These are phyloP conservation scores for Pelobates cultripes DNA, from an alignment of 2,797 vertebrate genomes.

Conservation along the genomic window DNA sequence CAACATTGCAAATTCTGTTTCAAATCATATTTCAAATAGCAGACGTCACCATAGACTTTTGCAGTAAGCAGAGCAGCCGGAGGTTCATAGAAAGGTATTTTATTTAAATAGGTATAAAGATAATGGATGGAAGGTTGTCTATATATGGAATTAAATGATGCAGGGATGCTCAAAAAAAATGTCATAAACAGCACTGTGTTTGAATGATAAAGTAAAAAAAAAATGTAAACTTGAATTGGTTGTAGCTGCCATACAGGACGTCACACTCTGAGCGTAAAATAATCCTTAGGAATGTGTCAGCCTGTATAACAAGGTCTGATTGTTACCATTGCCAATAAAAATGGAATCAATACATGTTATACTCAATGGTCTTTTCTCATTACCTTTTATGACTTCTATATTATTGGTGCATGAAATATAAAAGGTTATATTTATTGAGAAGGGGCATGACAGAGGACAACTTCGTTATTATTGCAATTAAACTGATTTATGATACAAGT, in stretches of 20 bases:
- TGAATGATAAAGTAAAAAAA: background rate
- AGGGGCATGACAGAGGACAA: background rate
- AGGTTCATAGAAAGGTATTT: constrained; percentile 52
- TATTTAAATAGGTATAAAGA: constrained; percentile 43
- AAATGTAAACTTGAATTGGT: background rate
- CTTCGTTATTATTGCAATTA: background rate
- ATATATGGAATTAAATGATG: constrained; percentile 18
- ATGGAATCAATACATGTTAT: background rate
- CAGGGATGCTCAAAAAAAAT: background rate
- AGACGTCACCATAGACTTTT: constrained; percentile 65
- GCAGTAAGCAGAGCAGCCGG: constrained; percentile 62
- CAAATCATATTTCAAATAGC: constrained; percentile 86
- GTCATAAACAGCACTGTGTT: background rate
- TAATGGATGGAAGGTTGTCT: constrained; percentile 25
- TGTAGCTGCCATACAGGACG: background rate
- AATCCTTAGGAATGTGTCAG: background rate
- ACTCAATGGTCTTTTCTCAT: background rate
- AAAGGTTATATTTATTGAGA: background rate
- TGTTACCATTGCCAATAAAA: background rate
- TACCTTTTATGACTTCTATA: background rate
- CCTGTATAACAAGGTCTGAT: background rate
- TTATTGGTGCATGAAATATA: background rate
- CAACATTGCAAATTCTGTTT: constrained; percentile 83
- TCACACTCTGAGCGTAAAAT: background rate
- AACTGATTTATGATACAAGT: background rate